Base-by-base conservation (phyloP, 2,113 vertebrate genomes). In the Siniperca knerii region DNA sequence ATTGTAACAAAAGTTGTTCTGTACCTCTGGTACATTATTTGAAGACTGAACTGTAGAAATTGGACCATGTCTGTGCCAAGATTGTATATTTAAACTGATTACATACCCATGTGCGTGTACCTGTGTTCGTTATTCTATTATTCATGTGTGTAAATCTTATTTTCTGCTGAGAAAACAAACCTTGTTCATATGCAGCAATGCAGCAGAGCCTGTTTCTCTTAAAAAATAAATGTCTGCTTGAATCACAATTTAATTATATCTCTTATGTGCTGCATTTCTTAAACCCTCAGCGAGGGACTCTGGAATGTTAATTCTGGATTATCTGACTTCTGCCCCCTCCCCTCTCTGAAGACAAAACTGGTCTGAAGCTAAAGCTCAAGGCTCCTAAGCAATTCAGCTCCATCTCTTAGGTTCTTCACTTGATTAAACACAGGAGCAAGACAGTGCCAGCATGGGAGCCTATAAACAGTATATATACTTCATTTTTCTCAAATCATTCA, bases 341-440 rank as follows among this genome's bases (percentile, higher is more conserved):
- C 0, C 2, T 37, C 69, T 73, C 37, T 15, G 3, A 20, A 50
- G 57, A 61, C 57, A 0, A 46, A 54, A 72, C 42, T 8, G 35
- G 9, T 25, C n/a, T 77, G 25, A 52, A 76, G 46, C 35, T 21
- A 44, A 81, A 82, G 71, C 78, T 55, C 64, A 54, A 54, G 2
- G 77, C 65, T 74, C 66, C 75, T 0, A 8, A 86, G 75, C 71
- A 71, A 79, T 75, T 80, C 62, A 35, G 0, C 16, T 78, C 35
- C 18, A n/a, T 66, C 62, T 55, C 33, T 81, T 64, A 9, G 58
- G 21, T 65, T 87, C 18, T 46, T 80, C 46, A 54, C 50, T 46
- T 85, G 68, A 79, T 82, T 64, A 67, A 84, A 80, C 29, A 33
- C 75, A 52, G 15, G 42, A 74, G 54, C 5, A 16, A 35, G 74